These are phyloP conservation scores for Eira barbara DNA, from an alignment of 2,113 vertebrate species.

Conservation along the genomic window DNA sequence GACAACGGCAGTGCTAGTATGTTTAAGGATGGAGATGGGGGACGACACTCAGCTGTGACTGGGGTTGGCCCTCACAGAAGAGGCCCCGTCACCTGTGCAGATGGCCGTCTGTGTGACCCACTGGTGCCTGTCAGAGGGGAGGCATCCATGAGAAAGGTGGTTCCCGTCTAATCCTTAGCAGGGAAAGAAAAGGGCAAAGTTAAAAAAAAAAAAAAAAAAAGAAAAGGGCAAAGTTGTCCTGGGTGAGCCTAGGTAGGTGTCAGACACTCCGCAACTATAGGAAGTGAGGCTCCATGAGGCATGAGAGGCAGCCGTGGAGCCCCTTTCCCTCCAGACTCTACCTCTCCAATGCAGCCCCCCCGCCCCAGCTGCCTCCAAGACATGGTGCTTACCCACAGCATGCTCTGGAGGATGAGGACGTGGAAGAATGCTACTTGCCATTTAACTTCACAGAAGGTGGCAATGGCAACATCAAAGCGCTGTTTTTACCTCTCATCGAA, in stretches of 20 bases:
- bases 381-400: not conserved
- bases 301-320: accelerated
- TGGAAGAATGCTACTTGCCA: not conserved
- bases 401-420: accelerated
- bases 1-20: accelerated
- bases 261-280: not conserved
- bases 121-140: not conserved
- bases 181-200: not conserved
- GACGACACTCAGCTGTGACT: not conserved
- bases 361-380: not conserved
- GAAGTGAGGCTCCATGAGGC: not conserved
- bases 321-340: not conserved
- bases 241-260: not conserved
- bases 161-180: not conserved
- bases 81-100: not conserved
- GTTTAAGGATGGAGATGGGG: not conserved
- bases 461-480: accelerated
- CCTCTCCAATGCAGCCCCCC: not conserved
- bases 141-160: not conserved
- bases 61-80: not conserved
- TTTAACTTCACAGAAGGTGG: not conserved
- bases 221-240: not conserved
- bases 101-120: accelerated
- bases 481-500: not conserved
- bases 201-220: too few relatives aligned